Evolutionary conservation across 2,113 vertebrate species (phyloP), one percentile per base, ranked within the genome.

Genomic region (Pelobates fuscus): DNA sequence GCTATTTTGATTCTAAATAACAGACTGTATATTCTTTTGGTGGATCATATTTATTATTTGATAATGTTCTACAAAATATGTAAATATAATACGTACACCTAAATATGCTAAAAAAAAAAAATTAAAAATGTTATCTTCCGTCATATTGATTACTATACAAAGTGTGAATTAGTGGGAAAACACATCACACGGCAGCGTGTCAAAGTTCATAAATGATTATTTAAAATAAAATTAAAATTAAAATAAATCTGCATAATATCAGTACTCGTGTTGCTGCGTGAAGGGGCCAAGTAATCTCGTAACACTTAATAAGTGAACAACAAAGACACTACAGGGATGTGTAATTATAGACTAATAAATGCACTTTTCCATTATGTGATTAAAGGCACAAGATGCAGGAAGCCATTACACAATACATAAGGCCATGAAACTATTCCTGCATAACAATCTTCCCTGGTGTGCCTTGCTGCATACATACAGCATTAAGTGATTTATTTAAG

Each of bases 361-460:
- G 62, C 37, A 65, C 62, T 65, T 65, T 63, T 43, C 62, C 37
- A 65, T 65, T 65, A 65, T 65, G 62, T 65, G 62, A 65, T 65
- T 65, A 65, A 65, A 24, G 37, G 32, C 32, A 27, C 30, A 43
- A 43, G 37, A 44, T 65, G 62, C 21, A 24, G 32, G n/a, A 65
- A 65, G 20, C 37, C 62, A 12, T 65, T 43, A 43, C 11, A 23
- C 30, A 65, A 43, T 65, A 43, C 32, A 65, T 2, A 65, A 65
- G 27, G 62, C 62, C 12, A 21, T 24, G 62, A 65, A 65, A 24
- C 30, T 24, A 44, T 15, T 65, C 20, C 21, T 11, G 29, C 21
- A 23, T 43, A 65, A 41, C 62, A 24, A 43, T 10, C 32, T 29
- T 21, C 20, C 62, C 62, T 65, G 62, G 62, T 65, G 30, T 41